Base-by-base conservation (phyloP, 2,888 invertebrate genomes). In the Dynastes tityus region DNA sequence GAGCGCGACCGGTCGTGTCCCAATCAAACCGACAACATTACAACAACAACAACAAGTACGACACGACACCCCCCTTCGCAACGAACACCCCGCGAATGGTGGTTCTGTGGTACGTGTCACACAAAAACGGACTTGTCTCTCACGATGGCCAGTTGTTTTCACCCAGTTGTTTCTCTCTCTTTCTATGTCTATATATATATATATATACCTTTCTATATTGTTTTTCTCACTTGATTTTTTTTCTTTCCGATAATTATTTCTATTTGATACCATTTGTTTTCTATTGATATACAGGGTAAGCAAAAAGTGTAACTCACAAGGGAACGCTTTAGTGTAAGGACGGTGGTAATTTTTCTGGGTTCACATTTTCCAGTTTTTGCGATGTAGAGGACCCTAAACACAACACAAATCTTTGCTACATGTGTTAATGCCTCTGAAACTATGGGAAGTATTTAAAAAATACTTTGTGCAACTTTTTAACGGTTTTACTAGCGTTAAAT, bases 61-160 rank as follows among this genome's bases (percentile, higher is more conserved):
- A 45, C 27, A 49, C 11, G 16, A 49, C 40, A 49, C 27, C 51
- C 13, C 22, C 49, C 68, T 37, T 27, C 22, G 27, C 49, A 49
- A 45, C 68, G 51, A 49, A 37, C 70, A 55, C 80, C 81, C 82
- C 86, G 84, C 85, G 88, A 85, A 87, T 87, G 87, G 88, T 88
- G 87, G 87, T 88, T 88, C 88, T 89, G 89, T 89, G 89, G 89
- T 89, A 89, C 86, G 89, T 88, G 53, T 53, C 53, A 53, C n/a
- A 53, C 86, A 86, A 85, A 40, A 45, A 27, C 51, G 49, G 61
- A 61, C 61, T 61, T 61, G 32, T 61, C 13, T 68, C 27, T 37
- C 68, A 68, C 68, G 68, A 65, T 65, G 65, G 40, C 45, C 68
- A 49, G 51, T 49, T 61, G 61, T 37, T 61, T 22, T 68, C 68